Base-by-base conservation (phyloP, 2,888 invertebrate species). In the Elysia crispata region DNA sequence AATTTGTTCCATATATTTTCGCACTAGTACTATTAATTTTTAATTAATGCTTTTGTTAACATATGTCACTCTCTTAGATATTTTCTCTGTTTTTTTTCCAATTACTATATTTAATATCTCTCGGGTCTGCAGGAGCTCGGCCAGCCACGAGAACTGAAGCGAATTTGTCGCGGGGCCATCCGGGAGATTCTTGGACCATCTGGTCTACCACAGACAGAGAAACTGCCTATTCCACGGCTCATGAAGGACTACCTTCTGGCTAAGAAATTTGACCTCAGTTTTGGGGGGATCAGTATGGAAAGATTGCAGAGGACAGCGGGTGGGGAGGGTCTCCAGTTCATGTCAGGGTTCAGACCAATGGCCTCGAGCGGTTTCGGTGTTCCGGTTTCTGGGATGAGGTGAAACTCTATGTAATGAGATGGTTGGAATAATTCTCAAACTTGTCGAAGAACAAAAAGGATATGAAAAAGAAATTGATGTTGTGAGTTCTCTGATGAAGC, bases 221-320 rank as follows among this genome's bases (percentile, higher is more conserved):
- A 72, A 13, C 62, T 83, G 33, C 81, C 77, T 1, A 30, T 83
- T 31, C 83, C 83, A 0, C 50, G 30, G 8, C 72, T 77, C 15
- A n/a, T 83, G 62, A 79, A 80, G 11, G 77, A 80, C 49, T 83
- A 62, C 49, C 49, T 83, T 25, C 62, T 83, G 49, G 79, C 54
- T n/a, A 80, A 72, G 62, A 70, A 76, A 33, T 30, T 80, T 13
- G 76, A 80, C 15, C 49, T 80, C 54, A 57, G 67, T 20, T 79
- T 73, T 33, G 54, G 64, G 8, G 54, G 23, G 54, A 25, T 67
- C 1, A 5, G n/a, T 20, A 8, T 66, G 25, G 66, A 76, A 0
- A 25, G 49, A 1, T 0, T 18, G 54, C 73, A 1, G 6, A 57
- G 3, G 54, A 73, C 20, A 57, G 49, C 23, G n/a, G 25, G 13